Conservation (phyloP, 2,113 vertebrate species). For the Strix aluco region DNA sequence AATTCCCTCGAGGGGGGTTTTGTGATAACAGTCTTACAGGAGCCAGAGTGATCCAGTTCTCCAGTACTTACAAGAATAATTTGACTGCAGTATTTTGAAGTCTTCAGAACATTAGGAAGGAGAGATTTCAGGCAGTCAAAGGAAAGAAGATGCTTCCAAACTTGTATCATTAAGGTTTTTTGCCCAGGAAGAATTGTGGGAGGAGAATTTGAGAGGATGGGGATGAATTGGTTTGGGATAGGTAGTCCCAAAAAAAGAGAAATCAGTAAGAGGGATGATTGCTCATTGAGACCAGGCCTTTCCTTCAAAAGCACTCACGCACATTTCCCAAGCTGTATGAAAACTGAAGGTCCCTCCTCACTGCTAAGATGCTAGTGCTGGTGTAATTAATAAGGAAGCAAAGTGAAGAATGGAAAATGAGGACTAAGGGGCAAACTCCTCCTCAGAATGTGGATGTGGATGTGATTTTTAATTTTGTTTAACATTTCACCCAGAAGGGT, state of each 20-base stretch:
- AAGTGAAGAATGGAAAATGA: neutral
- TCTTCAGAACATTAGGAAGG: neutral
- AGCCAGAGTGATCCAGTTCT: slow-evolving; percentile 2
- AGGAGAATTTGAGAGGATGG: neutral
- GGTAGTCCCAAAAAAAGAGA: neutral
- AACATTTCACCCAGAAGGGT: neutral
- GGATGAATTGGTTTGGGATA: neutral
- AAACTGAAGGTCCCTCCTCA: neutral
- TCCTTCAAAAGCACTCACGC: neutral
- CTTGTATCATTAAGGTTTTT: neutral
- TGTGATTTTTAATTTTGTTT: neutral
- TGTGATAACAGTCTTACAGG: slow-evolving; percentile 27
- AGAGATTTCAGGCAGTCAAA: neutral
- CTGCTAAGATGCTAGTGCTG: neutral
- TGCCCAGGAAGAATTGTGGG: neutral
- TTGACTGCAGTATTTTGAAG: neutral
- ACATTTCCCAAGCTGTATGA: neutral
- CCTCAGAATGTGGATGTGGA: neutral
- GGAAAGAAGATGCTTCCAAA: neutral
- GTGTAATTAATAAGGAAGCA: neutral
- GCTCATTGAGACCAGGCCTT: neutral
- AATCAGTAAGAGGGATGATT: neutral
- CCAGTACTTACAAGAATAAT: neutral
- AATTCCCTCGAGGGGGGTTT: slow-evolving; percentile 1
- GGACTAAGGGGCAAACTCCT: neutral